phyloP scores from a whole-genome alignment of 2,888 invertebrate species.

The Drosophila diplacantha region DNA sequence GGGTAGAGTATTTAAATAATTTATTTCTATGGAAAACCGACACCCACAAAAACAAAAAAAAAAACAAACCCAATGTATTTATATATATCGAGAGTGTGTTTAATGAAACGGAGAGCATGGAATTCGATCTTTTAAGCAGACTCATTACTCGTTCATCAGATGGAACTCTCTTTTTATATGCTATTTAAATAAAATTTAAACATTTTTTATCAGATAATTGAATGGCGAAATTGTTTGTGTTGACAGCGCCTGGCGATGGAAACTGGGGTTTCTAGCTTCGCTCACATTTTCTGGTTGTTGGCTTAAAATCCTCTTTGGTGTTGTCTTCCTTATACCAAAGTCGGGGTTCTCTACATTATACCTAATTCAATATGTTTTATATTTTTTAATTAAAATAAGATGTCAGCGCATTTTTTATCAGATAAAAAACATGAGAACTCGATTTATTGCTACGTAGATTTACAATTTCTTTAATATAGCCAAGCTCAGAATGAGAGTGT shows the following conservation, averaged over 20 bases:
- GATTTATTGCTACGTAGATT: conserved; percentile 60
- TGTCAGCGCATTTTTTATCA: conserved; percentile 62
- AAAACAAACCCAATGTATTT: conserved; percentile 43
- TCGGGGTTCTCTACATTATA: too few species aligned
- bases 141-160: conserved; percentile 54
- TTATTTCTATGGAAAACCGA: conserved; percentile 34
- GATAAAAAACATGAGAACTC: conserved; percentile 49
- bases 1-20: conserved; percentile 53
- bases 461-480: conserved; percentile 47
- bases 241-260: neutral
- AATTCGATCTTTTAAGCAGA: conserved; percentile 54
- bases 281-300: neutral
- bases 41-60: neutral
- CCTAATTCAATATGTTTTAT: neutral
- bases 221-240: neutral
- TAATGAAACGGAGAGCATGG: conserved; percentile 50
- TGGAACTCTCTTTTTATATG: conserved; percentile 61
- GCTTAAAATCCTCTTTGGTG: neutral
- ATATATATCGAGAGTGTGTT: conserved; percentile 29
- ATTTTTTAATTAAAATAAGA: conserved; percentile 59
- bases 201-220: conserved; percentile 65
- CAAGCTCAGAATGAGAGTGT: conserved; percentile 44
- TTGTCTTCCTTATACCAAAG: neutral
- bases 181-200: conserved; percentile 73
- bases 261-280: neutral